Base-by-base conservation (phyloP, 2,797 vertebrate genomes). In the Urocyon cinereoargenteus region DNA sequence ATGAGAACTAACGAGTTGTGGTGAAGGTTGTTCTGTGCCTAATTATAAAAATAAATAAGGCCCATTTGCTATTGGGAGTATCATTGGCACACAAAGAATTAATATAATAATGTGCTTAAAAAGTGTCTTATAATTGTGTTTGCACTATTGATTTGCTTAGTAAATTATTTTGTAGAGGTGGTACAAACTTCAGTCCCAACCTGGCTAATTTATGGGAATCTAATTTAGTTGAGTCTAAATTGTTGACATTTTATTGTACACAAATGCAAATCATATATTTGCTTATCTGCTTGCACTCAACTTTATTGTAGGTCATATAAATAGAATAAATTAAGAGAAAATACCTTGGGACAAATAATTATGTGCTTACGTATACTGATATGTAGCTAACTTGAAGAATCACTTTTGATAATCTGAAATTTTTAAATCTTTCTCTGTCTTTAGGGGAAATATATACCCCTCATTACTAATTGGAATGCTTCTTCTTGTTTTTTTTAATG, bases 171-270 rank as follows among this genome's bases (percentile, higher is more conserved):
- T 84, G 16, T 91, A 66, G 57, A 55, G 72, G 49, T 45, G 51
- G 51, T 34, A 53, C 55, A 87, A 96, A 91, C 21, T 66, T 94
- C 40, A 59, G 53, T 95, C 22, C 40, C 92, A 89, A 61, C 2
- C 18, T 89, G 34, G 26, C 81, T 96, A 96, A 96, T 93, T 96
- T 86, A 93, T 92, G 45, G 10, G 64, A 84, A 11, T 94, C 61
- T 97, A 84, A 86, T 96, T 97, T 94, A 95, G 62, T 92, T 95
- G 53, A 78, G 70, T 97, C 62, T 93, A 91, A 98, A 93, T 94
- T 97, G 94, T 95, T 79, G 82, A 97, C 59, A 89, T 55, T 88
- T 97, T 84, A 90, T 84, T 97, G 62, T 90, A 94, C 64, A 96
- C 64, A 96, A 55, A 90, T 90, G 79, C 70, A 97, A 94, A 97